Evolutionary conservation across 2,888 invertebrate genomes (phyloP), one percentile per base, ranked within the genome.

Genomic region (Sinodicranocentrus sp.): DNA sequence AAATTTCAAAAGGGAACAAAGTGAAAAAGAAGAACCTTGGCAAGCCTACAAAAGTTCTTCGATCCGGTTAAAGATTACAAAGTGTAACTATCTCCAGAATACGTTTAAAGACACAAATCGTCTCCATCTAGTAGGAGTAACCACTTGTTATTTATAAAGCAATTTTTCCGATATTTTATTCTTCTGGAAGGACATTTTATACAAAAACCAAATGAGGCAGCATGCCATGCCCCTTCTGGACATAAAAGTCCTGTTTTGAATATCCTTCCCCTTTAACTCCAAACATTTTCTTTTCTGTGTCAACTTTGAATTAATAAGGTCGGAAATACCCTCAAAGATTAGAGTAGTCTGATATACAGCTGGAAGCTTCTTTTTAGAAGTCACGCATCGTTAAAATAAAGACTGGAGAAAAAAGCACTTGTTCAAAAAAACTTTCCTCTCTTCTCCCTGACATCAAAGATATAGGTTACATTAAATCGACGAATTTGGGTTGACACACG

Each of bases 341-440:
- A n/a, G n/a, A n/a, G n/a, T n/a, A n/a, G n/a, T n/a, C n/a, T n/a
- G n/a, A 33, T 19, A 33, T 61, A 19, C 5, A n/a, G 17, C 8
- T 48, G 17, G 15, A 48, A n/a, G 48, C 23, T 6, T 57, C 23
- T 2, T 57, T 3, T 23, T 23, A n/a, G 21, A 57, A 61, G 73
- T 73, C 73, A 73, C 61, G 48, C 73, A 61, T 73, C 73, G 61
- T 73, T 61, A 44, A 57, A 72, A 59, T 19, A n/a, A 57, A 21
- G 3, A 26, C 39, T 39, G 43, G 44, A 25, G 63, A 23, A 19
- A 23, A 57, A 21, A 57, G 25, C 61, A 44, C 13, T 54, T 71
- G 28, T 28, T 21, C 21, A 54, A 33, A 33, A 65, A 43, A 17
- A 28, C 17, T 6, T 10, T 68, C 10, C 44, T 44, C 21, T 39